A percentile compares a stretch with the other conserved stretches of the same genome.
Evolutionary conservation across 2,888 invertebrate species (phyloP).

Genomic region (Sarcophaga carnaria): DNA sequence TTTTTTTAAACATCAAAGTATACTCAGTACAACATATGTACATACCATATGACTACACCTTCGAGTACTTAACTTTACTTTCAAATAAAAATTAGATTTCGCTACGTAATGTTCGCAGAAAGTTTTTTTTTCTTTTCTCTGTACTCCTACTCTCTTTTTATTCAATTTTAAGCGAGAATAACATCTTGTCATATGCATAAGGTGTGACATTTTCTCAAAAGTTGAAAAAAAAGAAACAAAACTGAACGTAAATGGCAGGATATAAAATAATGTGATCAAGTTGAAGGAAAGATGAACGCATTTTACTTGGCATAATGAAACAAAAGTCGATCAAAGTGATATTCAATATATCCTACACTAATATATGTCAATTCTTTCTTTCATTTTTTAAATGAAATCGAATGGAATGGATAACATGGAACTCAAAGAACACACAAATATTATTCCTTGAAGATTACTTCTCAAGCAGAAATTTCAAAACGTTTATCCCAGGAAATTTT

Average conservation of each 20-base stretch:
- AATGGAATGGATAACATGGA: too few species aligned
- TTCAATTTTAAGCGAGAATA: slow-evolving; percentile 10
- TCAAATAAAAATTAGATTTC: slow-evolving; percentile 1
- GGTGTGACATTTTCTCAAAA: slow-evolving; percentile 14
- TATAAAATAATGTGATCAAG: not conserved
- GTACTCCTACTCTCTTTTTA: not conserved
- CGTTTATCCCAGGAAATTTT: too few species aligned
- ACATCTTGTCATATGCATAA: slow-evolving; percentile 53
- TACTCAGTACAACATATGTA: not conserved
- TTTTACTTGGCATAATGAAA: not conserved
- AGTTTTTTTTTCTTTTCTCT: not conserved
- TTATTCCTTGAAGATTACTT: too few species aligned
- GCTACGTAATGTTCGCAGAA: not conserved
- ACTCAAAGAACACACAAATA: too few species aligned
- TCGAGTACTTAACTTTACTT: not conserved
- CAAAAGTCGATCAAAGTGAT: too few species aligned
- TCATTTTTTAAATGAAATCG: too few species aligned
- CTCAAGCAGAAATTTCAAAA: too few species aligned
- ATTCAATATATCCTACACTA: too few species aligned
- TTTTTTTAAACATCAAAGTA: not conserved
- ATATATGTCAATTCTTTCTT: too few species aligned
- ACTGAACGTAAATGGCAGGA: slow-evolving; percentile 8
- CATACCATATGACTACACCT: too few species aligned
- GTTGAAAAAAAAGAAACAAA: slow-evolving; percentile 25
- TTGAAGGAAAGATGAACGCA: not conserved